Evolutionary conservation across 2,113 vertebrate genomes (phyloP).

Genomic region (Pavo muticus): DNA sequence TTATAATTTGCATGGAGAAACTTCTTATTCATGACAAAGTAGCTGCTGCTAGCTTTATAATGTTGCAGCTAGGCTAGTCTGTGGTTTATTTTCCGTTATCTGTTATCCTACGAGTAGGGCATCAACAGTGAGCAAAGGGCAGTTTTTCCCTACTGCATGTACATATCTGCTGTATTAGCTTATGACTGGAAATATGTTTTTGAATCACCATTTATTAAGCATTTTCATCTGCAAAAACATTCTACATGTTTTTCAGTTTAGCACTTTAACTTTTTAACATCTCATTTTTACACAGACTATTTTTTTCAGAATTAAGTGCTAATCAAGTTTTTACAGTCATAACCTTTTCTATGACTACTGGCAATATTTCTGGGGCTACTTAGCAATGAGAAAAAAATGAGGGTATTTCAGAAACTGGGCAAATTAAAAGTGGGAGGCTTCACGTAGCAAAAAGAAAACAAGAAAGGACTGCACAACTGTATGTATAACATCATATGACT

Average conservation of each 20-base stretch:
- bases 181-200: background rate
- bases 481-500: background rate
- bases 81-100: background rate
- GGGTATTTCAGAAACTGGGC: background rate
- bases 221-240: background rate
- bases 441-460: background rate
- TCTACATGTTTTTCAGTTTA: background rate
- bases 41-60: background rate
- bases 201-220: background rate
- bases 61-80: background rate
- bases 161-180: background rate
- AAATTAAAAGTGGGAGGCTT: background rate
- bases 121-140: background rate
- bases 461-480: background rate
- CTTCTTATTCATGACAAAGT: conserved; percentile 8
- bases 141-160: background rate
- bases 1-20: conserved; percentile 12
- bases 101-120: background rate
- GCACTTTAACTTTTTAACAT: background rate
- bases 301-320: background rate
- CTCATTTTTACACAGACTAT: background rate
- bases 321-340: background rate
- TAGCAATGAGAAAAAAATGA: background rate
- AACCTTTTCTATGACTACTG: background rate
- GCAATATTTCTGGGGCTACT: background rate